Percentiles rank a stretch among this genome's conserved stretches.
Conservation (phyloP, 2,797 vertebrate genomes). For the Sebastes glaucus region DNA sequence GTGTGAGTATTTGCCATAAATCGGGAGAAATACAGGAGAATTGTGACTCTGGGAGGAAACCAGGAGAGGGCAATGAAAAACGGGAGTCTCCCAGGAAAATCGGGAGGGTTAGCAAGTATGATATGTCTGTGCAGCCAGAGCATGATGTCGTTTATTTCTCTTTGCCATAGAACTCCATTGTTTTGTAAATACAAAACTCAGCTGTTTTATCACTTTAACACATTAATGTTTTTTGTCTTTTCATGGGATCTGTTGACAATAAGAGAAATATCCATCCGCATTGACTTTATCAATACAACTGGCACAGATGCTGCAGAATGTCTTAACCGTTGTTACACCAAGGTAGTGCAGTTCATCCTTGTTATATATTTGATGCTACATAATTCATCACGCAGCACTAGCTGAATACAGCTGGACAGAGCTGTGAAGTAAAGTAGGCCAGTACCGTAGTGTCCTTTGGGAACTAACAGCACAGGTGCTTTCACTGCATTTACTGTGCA, state of each 20-base stretch:
- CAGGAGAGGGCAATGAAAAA: too few relatives aligned
- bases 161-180: not conserved
- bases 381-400: constrained; percentile 12
- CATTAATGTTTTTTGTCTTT: not conserved
- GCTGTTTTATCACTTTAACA: not conserved
- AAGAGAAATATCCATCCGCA: not conserved
- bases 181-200: not conserved
- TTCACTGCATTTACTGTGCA: not conserved
- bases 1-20: too few relatives aligned
- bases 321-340: not conserved
- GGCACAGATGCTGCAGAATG: not conserved
- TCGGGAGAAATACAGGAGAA: too few relatives aligned
- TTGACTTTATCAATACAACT: not conserved
- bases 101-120: not conserved
- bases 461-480: constrained; percentile 38
- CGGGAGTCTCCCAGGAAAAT: too few relatives aligned
- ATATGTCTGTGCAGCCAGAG: not conserved
- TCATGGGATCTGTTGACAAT: not conserved
- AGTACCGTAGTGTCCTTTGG: constrained; percentile 27
- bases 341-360: not conserved
- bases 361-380: not conserved
- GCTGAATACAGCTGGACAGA: constrained; percentile 14
- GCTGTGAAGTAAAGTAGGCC: constrained; percentile 51
- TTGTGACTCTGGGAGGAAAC: too few relatives aligned
- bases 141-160: not conserved